Conservation (phyloP, 2,888 invertebrate species). For the Prenolepis imparis region DNA sequence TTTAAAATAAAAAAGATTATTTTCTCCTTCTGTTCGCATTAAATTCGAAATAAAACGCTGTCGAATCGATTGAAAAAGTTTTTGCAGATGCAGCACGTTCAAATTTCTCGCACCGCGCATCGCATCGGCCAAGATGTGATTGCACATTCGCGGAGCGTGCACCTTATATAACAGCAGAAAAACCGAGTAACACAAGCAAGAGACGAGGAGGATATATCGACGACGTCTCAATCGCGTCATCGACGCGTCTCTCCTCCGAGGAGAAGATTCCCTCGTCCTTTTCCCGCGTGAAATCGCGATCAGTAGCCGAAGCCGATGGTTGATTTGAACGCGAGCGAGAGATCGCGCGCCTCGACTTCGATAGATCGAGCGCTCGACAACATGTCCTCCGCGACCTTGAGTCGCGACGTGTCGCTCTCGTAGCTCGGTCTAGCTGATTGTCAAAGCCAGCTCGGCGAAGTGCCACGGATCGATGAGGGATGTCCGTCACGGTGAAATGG, state of each 20-base stretch:
- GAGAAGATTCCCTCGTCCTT: background rate
- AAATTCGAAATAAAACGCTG: background rate
- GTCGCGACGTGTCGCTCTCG: slow-evolving; percentile 68
- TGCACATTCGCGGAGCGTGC: slow-evolving; percentile 71
- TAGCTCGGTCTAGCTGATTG: slow-evolving; percentile 31
- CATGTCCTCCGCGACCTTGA: slow-evolving; percentile 76
- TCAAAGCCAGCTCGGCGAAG: background rate
- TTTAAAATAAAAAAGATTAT: background rate
- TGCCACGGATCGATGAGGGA: background rate
- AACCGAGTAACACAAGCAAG: slow-evolving; percentile 71
- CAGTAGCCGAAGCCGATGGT: too few relatives aligned
- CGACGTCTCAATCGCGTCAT: background rate
- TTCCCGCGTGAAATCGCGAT: background rate
- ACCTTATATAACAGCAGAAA: slow-evolving; percentile 73
- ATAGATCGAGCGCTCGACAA: slow-evolving; percentile 66
- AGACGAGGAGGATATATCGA: slow-evolving; percentile 44
- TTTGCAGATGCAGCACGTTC: slow-evolving; percentile 16
- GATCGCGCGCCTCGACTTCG: slow-evolving; percentile 39
- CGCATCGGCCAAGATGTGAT: slow-evolving; percentile 70
- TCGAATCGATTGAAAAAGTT: background rate
- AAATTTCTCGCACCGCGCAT: slow-evolving; percentile 38
- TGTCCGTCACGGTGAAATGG: background rate
- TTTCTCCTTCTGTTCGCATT: background rate
- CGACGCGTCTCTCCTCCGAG: background rate
- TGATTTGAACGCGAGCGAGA: slow-evolving; percentile 52